Percentiles rank a stretch among this genome's conserved stretches.
Evolutionary conservation across 1,140 invertebrate genomes (phyloP).

Genomic region (Tenebrio molitor): DNA sequence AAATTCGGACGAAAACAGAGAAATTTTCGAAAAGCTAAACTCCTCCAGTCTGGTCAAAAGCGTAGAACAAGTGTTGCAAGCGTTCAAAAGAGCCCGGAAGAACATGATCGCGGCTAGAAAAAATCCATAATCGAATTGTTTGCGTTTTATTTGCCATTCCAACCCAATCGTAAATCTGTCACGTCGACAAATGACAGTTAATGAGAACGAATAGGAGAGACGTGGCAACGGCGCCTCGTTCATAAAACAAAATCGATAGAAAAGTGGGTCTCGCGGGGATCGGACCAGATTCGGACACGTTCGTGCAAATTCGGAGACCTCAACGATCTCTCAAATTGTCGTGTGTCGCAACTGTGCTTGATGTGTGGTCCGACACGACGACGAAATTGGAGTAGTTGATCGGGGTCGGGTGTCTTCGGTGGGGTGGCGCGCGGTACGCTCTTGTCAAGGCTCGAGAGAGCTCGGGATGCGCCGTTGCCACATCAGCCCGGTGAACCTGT

Average conservation of each 20-base stretch:
- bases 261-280: neutral
- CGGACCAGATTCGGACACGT: neutral
- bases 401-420: neutral
- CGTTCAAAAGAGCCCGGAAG: constrained; percentile 60
- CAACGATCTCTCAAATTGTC: too few relatives aligned
- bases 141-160: constrained; percentile 14
- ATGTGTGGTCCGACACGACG: too few relatives aligned
- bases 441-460: neutral
- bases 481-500: neutral
- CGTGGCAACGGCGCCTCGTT: constrained; percentile 25
- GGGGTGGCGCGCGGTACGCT: neutral
- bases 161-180: neutral
- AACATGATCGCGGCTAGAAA: constrained; percentile 60
- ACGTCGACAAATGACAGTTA: constrained; percentile 17
- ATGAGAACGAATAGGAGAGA: constrained; percentile 1
- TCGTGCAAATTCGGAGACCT: too few relatives aligned
- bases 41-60: constrained; percentile 60
- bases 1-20: constrained; percentile 18
- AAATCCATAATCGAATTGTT: constrained; percentile 46
- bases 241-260: constrained; percentile 31
- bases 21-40: constrained; percentile 58
- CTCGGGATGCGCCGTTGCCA: constrained; percentile 1
- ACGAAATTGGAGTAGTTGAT: too few relatives aligned
- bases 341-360: too few relatives aligned
- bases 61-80: constrained; percentile 61